Base-by-base conservation (phyloP, 2,113 vertebrate genomes). In the Lonchura striata region DNA sequence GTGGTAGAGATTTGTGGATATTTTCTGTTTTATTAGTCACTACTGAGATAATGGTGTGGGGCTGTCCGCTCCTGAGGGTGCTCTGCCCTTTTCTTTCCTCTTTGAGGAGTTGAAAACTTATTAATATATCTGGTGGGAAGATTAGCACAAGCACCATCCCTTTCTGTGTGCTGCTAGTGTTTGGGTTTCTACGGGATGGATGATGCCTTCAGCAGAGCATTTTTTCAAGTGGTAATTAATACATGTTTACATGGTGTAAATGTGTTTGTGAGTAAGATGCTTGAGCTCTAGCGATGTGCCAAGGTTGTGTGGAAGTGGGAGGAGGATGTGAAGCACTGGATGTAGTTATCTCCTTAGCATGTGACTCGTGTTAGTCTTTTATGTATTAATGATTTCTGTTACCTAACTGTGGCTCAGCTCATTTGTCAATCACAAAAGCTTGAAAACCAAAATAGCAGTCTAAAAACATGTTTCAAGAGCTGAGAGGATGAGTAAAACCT, bases 371-470 rank as follows among this genome's bases (percentile, higher is more conserved):
- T 64, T 83, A 68, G 78, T n/a, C 76, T 71, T 74, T 82, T 78
- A 7, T 15, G 50, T 86, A 65, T 27, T 64, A 28, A 9, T 57
- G 77, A 57, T 92, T 86, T 28, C 23, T 47, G 16, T 86, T 83
- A 54, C 76, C 39, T 47, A 70, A 84, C 46, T 47, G 50, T 41
- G 79, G 68, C 65, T 78, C 35, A 13, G 65, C 75, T 42, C 44
- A 7, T 37, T 21, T 88, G 37, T 87, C 74, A 88, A 8, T 90
- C 68, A 53, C 2, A 1, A 53, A 57, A 59, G 20, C 69, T 91
- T 81, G 86, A 85, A 95, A 88, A 83, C 47, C n/a, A 14, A 92
- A 92, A 86, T 57, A 93, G 72, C 85, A 90, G 50, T 33, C n/a
- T 92, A 60, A 59, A 77, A 71, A 37, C 75, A 21, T 33, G 11